Percentiles rank a stretch among this genome's conserved stretches.
Conservation (phyloP, 1,140 invertebrate genomes). For the Whitmania pigra region DNA sequence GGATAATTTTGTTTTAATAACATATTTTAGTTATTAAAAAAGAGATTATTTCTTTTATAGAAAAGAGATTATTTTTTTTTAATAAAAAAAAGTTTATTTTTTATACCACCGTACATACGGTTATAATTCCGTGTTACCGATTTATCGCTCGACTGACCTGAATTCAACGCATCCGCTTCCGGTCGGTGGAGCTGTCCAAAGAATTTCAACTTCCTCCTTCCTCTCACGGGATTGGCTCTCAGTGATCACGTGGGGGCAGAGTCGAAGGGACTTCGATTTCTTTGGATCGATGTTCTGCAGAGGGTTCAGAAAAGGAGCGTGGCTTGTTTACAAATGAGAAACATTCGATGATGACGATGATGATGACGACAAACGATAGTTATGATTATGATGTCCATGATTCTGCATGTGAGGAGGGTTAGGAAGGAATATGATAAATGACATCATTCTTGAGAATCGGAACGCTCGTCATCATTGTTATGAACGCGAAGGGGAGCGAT, state of each 20-base stretch:
- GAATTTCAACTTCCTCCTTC: conserved; percentile 31
- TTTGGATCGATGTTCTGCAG: conserved; percentile 22
- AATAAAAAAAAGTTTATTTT: not conserved
- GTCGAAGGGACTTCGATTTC: conserved; percentile 21
- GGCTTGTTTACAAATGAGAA: too few species aligned
- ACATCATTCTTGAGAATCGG: conserved; percentile 7
- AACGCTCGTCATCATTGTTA: not conserved
- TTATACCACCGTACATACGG: not conserved
- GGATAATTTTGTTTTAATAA: too few species aligned
- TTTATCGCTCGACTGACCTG: conserved; percentile 30
- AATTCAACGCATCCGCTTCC: conserved; percentile 34
- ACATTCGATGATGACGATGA: not conserved
- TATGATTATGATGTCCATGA: not conserved
- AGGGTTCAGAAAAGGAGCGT: not conserved
- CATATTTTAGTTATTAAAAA: too few species aligned
- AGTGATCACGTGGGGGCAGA: conserved; percentile 32
- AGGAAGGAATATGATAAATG: not conserved
- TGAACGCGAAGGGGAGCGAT: too few species aligned
- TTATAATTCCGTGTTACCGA: not conserved
- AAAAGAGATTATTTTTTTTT: too few species aligned
- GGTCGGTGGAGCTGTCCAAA: conserved; percentile 33
- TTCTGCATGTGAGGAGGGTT: not conserved
- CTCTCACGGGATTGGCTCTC: conserved; percentile 29
- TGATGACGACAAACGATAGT: not conserved
- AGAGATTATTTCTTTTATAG: too few species aligned